Base-by-base conservation (phyloP, 2,797 vertebrate species). In the Atherinosoma microstoma region DNA sequence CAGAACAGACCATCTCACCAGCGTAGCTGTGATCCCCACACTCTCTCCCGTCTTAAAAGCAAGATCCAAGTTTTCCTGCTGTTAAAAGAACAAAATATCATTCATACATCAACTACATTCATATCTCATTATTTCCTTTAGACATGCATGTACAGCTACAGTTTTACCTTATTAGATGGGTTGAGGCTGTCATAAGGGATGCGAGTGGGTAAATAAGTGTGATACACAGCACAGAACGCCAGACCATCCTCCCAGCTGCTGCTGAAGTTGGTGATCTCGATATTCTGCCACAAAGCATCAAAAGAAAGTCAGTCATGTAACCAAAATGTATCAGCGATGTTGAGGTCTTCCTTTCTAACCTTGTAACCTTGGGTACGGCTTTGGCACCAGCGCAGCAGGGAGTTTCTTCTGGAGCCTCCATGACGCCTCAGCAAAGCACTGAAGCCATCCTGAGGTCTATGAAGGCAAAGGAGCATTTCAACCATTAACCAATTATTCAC, bases 221-320 rank as follows among this genome's bases (percentile, higher is more conserved):
- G 95, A 73, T 93, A 94, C 36, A 96, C 66, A 0, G 95, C 94
- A 58, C 95, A 96, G 79, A 96, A 94, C 0, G 94, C 95, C 89
- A 95, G 82, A 47, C 95, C 95, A 9, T 96, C 95, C 57, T 93
- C 94, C 95, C 95, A 96, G 83, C 94, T 95, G 87, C 90, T 94
- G 83, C 94, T 95, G 90, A 96, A 96, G 86, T 96, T 95, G 36
- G 94, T 95, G 73, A 96, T 95, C 16, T 95, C 95, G 84, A 95
- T 94, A 64, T 95, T 89, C 95, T 96, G 90, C 62, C 42, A 70
- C 35, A 82, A 73, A 81, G 60, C n/a, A 61, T 58, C 15, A 47
- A 35, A 61, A n/a, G 8, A 22, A 20, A 20, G 42, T 42, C 1
- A 40, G 0, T 2, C 24, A 56, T 27, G 38, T 9, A 8, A 35